Percentiles rank a stretch among this genome's conserved stretches.
Conservation (phyloP, 2,797 vertebrate species). For the Neosilurus hyrtlii region DNA sequence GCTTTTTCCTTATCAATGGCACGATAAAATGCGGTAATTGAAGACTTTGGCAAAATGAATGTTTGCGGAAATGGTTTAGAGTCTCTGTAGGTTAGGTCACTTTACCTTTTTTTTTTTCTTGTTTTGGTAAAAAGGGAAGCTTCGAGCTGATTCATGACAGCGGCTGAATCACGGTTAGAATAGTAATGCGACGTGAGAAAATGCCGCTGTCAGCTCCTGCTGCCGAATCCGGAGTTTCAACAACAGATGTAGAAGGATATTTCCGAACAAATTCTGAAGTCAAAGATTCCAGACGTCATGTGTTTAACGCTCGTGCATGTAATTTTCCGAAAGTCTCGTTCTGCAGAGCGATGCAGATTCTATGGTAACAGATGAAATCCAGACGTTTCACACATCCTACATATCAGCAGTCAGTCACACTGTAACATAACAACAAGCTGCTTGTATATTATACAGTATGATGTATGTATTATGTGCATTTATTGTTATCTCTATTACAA, state of each 20-base stretch:
- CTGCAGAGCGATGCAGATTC: background rate
- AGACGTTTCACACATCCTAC: background rate
- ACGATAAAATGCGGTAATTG: conserved; percentile 39
- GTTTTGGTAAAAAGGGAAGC: conserved; percentile 43
- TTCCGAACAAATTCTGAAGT: background rate
- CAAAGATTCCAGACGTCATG: background rate
- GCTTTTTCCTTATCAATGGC: too few species aligned
- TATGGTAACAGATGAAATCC: background rate
- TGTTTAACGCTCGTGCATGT: background rate
- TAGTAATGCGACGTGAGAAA: conserved; percentile 37
- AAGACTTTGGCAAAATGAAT: conserved; percentile 42
- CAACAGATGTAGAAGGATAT: conserved; percentile 9
- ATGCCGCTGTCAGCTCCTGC: conserved; percentile 39
- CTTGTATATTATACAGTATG: background rate
- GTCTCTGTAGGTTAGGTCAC: conserved; percentile 45
- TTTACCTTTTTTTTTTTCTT: conserved; percentile 15
- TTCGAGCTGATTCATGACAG: conserved; percentile 49
- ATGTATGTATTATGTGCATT: background rate
- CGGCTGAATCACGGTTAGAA: conserved; percentile 42
- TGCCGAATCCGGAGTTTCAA: conserved; percentile 28
- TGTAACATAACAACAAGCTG: background rate
- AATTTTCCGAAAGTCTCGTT: background rate
- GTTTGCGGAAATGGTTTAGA: conserved; percentile 45
- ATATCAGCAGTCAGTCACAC: background rate
- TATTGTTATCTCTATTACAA: background rate